These are phyloP conservation scores for Smutsia temminckii DNA, from an alignment of 2,797 vertebrate species.

Conservation along the genomic window DNA sequence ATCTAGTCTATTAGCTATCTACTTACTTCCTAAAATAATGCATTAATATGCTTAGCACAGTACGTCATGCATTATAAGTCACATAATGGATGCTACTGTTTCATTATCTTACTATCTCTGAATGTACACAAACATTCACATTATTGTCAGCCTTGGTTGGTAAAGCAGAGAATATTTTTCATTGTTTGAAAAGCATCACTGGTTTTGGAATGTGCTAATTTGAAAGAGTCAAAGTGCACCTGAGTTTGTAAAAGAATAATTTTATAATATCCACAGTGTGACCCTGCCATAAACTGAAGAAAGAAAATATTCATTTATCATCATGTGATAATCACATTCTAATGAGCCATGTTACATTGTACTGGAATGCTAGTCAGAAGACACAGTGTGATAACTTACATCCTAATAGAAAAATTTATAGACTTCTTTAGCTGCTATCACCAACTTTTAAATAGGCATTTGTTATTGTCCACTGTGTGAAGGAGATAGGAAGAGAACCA, in stretches of 20 bases:
- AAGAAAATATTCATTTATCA: constrained; percentile 12
- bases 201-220: background rate
- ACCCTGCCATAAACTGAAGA: background rate
- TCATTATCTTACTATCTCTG: constrained; percentile 29
- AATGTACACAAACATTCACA: background rate
- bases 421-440: constrained; percentile 31
- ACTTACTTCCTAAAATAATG: background rate
- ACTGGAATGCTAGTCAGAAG: background rate
- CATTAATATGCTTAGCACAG: background rate
- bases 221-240: background rate
- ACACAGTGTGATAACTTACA: background rate
- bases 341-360: constrained; percentile 18
- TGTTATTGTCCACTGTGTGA: background rate
- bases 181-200: constrained; percentile 36
- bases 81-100: background rate
- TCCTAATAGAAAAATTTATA: background rate
- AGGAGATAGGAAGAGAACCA: background rate
- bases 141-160: background rate
- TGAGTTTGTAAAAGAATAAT: constrained; percentile 16
- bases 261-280: constrained; percentile 16
- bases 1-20: background rate
- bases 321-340: constrained; percentile 12
- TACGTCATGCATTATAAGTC: background rate
- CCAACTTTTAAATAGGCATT: constrained; percentile 32
- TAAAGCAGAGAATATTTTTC: constrained; percentile 19